Evolutionary conservation across 1,140 invertebrate genomes (phyloP).

Genomic region (Heterodera schachtii): DNA sequence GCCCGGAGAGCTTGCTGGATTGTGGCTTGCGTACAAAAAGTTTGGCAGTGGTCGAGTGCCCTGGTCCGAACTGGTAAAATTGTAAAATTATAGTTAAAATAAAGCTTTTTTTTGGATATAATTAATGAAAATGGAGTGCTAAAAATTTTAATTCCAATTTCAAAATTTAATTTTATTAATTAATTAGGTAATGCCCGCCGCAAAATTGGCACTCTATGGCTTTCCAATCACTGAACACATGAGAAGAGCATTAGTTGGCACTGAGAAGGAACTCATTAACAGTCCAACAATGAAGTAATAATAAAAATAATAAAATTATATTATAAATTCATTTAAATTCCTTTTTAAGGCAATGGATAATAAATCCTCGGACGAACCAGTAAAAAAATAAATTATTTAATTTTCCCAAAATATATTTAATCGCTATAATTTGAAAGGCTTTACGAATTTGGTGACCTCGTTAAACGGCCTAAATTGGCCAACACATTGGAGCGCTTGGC

Average conservation of each 20-base stretch:
- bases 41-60: conserved; percentile 73
- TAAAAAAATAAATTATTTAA: conserved; percentile 20
- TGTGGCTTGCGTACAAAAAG: conserved; percentile 78
- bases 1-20: conserved; percentile 86
- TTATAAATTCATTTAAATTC: conserved; percentile 1
- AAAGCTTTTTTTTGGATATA: too few relatives aligned
- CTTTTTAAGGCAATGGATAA: conserved; percentile 1
- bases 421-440: background rate
- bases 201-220: conserved; percentile 75
- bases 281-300: conserved; percentile 48
- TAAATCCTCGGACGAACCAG: background rate
- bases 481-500: conserved; percentile 67
- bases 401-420: background rate
- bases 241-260: conserved; percentile 57
- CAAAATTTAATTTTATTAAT: background rate
- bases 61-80: conserved; percentile 43
- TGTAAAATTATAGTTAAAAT: too few relatives aligned
- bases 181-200: conserved; percentile 36
- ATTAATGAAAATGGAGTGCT: too few relatives aligned
- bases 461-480: conserved; percentile 63
- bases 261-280: conserved; percentile 53
- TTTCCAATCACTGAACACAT: conserved; percentile 69
- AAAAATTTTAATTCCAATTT: too few relatives aligned
- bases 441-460: conserved; percentile 67
- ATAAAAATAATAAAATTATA: conserved; percentile 20